phyloP scores from a whole-genome alignment of 2,797 vertebrate species.

The Avahi laniger region DNA sequence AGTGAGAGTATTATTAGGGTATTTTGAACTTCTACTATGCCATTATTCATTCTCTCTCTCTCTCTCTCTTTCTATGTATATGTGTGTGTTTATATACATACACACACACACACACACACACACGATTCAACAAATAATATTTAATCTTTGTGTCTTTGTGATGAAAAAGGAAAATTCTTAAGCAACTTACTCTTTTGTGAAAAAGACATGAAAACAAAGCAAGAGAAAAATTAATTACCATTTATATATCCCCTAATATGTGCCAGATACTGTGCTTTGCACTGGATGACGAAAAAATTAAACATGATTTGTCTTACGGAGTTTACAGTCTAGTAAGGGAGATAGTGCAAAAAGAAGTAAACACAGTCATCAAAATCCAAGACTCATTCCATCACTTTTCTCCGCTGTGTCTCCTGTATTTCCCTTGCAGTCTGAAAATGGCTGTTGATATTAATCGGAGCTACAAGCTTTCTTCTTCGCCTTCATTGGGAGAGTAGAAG shows the following conservation, averaged over 20 bases:
- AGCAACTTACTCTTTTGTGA: not conserved
- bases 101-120: not conserved
- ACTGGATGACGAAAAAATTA: not conserved
- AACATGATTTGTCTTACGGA: not conserved
- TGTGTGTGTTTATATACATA: not conserved
- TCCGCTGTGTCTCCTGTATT: not conserved
- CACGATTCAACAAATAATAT: not conserved
- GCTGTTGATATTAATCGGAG: not conserved
- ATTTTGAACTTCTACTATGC: not conserved
- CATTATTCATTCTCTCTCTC: not conserved
- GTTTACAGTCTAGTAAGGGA: not conserved
- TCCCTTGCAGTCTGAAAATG: not conserved
- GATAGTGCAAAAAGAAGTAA: not conserved
- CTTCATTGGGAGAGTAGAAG: not conserved
- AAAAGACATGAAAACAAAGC: not conserved
- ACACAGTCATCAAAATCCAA: not conserved
- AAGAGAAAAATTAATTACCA: not conserved
- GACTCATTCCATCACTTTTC: not conserved
- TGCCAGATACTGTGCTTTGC: not conserved
- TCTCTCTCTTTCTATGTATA: fast-evolving
- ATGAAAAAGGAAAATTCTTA: not conserved
- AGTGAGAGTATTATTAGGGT: not conserved
- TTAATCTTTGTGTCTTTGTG: not conserved
- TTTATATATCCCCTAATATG: not conserved
- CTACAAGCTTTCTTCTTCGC: not conserved